A percentile compares a stretch with the other conserved stretches of the same genome.
These are phyloP conservation scores for Diadophis punctatus DNA, from an alignment of 2,113 vertebrate species.

Conservation along the genomic window DNA sequence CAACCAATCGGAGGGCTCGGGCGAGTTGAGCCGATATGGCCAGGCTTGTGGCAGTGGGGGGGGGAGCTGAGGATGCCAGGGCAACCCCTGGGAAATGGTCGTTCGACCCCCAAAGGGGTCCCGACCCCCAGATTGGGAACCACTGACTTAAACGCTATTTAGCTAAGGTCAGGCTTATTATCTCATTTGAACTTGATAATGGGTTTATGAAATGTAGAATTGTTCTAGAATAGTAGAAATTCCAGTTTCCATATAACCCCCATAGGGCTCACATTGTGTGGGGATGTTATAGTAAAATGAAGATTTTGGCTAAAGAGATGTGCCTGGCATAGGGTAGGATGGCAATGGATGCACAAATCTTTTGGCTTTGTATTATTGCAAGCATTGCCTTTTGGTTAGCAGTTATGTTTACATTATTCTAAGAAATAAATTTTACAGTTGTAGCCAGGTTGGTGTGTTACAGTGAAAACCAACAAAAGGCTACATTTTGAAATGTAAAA, in stretches of 20 bases:
- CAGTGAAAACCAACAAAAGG: neutral
- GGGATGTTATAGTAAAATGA: neutral
- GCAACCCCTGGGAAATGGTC: no score
- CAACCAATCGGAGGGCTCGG: no score
- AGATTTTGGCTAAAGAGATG: neutral
- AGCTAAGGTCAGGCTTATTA: neutral
- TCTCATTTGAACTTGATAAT: neutral
- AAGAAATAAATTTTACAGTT: neutral
- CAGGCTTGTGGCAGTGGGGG: no score
- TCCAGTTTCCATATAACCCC: neutral
- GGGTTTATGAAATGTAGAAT: neutral
- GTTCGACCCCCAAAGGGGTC: no score
- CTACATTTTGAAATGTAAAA: neutral
- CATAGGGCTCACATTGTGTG: neutral
- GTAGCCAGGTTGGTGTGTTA: neutral
- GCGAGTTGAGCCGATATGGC: no score
- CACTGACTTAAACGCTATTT: no score
- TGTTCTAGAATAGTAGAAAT: neutral
- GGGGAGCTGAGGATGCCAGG: no score
- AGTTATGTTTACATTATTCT: neutral
- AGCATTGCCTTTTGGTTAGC: neutral
- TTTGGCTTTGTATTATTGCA: neutral
- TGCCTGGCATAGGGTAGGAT: neutral
- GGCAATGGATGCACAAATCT: neutral
- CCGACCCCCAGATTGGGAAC: no score